phyloP scores from a whole-genome alignment of 2,888 invertebrate species.

The Hermaeophaga mercurialis region DNA sequence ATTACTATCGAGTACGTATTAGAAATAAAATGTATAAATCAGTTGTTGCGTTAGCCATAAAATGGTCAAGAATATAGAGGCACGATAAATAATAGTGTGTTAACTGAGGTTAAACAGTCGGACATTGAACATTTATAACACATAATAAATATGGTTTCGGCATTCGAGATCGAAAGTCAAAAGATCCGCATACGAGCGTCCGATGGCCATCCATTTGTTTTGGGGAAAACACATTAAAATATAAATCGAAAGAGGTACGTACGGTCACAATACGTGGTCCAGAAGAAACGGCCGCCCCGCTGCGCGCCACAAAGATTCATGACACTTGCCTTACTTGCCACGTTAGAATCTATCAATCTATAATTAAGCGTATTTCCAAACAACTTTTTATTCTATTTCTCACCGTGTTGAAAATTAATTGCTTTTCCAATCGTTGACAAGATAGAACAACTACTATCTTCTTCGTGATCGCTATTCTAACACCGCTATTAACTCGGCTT shows the following conservation, averaged over 20 bases:
- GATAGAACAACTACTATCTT: constrained; percentile 35
- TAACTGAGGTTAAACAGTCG: constrained; percentile 52
- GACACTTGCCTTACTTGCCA: constrained; percentile 55
- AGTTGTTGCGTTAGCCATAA: constrained; percentile 5
- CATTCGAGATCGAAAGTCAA: constrained; percentile 50
- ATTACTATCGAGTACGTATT: too few relatives aligned
- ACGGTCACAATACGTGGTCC: constrained; percentile 54
- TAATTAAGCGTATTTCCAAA: constrained; percentile 53
- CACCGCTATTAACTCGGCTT: constrained; percentile 31
- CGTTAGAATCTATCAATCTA: constrained; percentile 55
- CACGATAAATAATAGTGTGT: constrained; percentile 53
- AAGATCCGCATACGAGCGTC: constrained; percentile 56
- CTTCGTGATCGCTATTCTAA: constrained; percentile 34
- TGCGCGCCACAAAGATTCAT: constrained; percentile 53
- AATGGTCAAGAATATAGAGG: constrained; percentile 26
- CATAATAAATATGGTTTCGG: constrained; percentile 56
- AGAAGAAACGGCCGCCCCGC: constrained; percentile 51
- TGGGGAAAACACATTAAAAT: constrained; percentile 58
- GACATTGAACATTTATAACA: constrained; percentile 56
- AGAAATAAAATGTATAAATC: constrained; percentile 4
- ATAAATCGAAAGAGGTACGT: constrained; percentile 57
- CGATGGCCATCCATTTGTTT: constrained; percentile 58
- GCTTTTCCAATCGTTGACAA: constrained; percentile 45
- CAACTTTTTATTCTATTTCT: constrained; percentile 46
- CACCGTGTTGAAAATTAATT: constrained; percentile 45